Conservation (phyloP, 2,113 vertebrate genomes). For the Myrmecobius fasciatus region DNA sequence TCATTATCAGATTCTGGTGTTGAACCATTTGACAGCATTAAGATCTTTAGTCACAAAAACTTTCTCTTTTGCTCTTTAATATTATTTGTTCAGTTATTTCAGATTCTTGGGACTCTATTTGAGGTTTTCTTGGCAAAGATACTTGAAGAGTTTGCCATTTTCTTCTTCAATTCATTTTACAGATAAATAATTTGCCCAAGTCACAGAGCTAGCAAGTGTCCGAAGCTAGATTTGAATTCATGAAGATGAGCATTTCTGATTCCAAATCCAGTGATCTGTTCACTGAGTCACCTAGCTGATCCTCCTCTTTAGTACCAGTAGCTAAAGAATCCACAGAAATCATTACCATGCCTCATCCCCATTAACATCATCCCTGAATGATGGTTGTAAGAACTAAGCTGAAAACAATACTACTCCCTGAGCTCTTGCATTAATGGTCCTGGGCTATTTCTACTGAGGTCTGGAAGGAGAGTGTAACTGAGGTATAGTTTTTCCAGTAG, state of each 20-base stretch:
- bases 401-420: not conserved
- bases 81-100: not conserved
- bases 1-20: not conserved
- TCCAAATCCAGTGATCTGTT: not conserved
- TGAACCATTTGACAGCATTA: not conserved
- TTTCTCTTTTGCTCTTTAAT: too few species aligned
- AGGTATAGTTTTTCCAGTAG: not conserved
- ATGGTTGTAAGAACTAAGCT: not conserved
- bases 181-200: not conserved
- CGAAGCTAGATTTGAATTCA: not conserved
- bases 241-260: not conserved
- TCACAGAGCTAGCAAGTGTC: not conserved
- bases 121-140: not conserved
- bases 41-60: too few species aligned
- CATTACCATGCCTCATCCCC: not conserved
- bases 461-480: not conserved
- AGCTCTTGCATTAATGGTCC: not conserved
- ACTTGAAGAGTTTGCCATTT: not conserved
- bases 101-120: not conserved
- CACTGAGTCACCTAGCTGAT: not conserved
- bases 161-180: not conserved
- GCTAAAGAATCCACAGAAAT: not conserved
- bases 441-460: not conserved
- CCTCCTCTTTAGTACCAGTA: not conserved
- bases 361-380: not conserved